These are phyloP conservation scores for Dermochelys coriacea DNA, from an alignment of 2,797 vertebrate species.

Conservation along the genomic window DNA sequence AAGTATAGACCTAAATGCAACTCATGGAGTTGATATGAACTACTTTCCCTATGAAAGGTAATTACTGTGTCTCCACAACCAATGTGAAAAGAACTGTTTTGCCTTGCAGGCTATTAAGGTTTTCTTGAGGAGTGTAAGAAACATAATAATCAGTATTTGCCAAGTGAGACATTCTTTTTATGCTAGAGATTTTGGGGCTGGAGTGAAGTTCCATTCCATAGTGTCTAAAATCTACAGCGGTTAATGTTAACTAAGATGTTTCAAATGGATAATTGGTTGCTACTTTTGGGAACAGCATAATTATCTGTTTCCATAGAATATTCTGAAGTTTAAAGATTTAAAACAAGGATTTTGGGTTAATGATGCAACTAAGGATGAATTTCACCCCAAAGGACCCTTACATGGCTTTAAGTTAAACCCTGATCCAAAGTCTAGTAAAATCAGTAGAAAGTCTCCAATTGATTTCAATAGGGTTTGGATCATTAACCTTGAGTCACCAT, in stretches of 20 bases:
- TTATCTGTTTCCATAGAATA: not conserved
- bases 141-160: not conserved
- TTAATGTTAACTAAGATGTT: not conserved
- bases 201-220: not conserved
- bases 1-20: not conserved
- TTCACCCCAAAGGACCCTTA: not conserved
- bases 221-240: not conserved
- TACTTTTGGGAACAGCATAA: not conserved
- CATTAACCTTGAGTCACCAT: slow-evolving; percentile 1
- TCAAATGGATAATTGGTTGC: not conserved
- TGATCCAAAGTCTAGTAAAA: not conserved
- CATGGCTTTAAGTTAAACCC: slow-evolving; percentile 9
- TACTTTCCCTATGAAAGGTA: slow-evolving; percentile 10
- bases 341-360: slow-evolving; percentile 3
- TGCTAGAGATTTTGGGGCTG: not conserved
- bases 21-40: not conserved
- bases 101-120: not conserved
- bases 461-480: not conserved
- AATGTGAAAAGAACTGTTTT: slow-evolving; percentile 30
- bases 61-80: slow-evolving; percentile 1
- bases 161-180: not conserved
- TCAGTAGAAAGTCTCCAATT: not conserved
- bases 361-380: not conserved
- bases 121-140: not conserved
- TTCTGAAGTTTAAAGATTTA: not conserved